phyloP scores from a whole-genome alignment of 30 jellyfish, hydroid and myxozoan genomes.

The Aurelia coerulea region DNA sequence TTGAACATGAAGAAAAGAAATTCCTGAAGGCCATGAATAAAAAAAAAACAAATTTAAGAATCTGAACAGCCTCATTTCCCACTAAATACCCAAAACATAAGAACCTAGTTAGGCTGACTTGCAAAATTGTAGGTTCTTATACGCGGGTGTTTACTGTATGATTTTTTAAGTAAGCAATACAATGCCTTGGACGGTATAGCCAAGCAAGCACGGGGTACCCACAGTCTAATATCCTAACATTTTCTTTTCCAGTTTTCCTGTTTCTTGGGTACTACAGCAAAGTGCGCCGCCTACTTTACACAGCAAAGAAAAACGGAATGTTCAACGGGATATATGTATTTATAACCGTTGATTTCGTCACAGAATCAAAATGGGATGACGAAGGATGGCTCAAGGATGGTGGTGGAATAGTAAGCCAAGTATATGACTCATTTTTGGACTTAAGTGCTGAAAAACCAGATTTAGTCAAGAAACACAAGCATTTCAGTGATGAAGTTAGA shows the following conservation, averaged over 20 bases:
- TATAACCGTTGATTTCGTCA: conserved; percentile 84
- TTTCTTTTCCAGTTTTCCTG: conserved; percentile 66
- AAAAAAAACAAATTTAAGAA: too few relatives aligned
- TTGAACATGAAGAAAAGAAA: too few relatives aligned
- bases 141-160: too few relatives aligned
- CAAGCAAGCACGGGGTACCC: too few relatives aligned
- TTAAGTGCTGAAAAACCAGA: conserved; percentile 85
- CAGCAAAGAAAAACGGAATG: conserved; percentile 74
- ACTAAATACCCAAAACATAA: too few relatives aligned
- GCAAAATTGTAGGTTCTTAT: too few relatives aligned
- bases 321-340: conserved; percentile 86
- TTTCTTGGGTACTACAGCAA: conserved; percentile 83
- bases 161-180: too few relatives aligned
- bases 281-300: conserved; percentile 45
- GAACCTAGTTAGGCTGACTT: too few relatives aligned
- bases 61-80: too few relatives aligned
- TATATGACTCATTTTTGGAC: conserved; percentile 77
- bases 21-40: too few relatives aligned
- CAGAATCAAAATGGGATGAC: conserved; percentile 43
- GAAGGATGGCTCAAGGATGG: conserved; percentile 65
- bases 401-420: conserved; percentile 34
- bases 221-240: too few relatives aligned
- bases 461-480: conserved; percentile 40
- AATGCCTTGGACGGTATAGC: too few relatives aligned
- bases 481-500: conserved; percentile 75